Percentiles rank a stretch among this genome's conserved stretches.
phyloP scores from a whole-genome alignment of 2,113 vertebrate genomes.

The Sturnus vulgaris region DNA sequence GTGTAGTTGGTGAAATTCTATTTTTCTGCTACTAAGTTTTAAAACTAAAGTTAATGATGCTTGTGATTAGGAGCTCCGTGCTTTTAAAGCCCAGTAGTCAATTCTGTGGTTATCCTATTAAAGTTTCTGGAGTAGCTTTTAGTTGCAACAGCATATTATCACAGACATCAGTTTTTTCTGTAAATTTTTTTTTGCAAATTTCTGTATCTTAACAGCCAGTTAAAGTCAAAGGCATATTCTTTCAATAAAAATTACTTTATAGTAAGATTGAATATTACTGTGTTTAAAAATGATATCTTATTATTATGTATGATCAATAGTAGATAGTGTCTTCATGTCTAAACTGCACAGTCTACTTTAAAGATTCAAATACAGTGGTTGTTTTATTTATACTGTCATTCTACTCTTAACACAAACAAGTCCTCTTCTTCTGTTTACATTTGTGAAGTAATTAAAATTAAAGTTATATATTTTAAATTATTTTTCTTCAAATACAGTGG shows the following conservation, averaged over 20 bases:
- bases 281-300: neutral
- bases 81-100: neutral
- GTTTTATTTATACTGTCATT: neutral
- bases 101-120: neutral
- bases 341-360: neutral
- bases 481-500: neutral
- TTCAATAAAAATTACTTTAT: neutral
- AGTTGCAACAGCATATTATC: neutral
- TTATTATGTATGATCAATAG: neutral
- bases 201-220: neutral
- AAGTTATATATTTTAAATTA: neutral
- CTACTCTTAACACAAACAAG: neutral
- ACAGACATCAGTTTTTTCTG: neutral
- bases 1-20: neutral
- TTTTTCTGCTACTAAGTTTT: neutral
- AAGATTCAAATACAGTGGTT: neutral
- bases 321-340: neutral
- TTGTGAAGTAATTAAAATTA: neutral
- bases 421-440: neutral
- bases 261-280: neutral
- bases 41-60: neutral
- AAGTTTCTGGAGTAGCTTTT: neutral
- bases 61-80: neutral
- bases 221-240: neutral
- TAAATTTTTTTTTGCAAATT: neutral